Percentiles rank a stretch among this genome's conserved stretches.
These are phyloP conservation scores for Lepus oiostolus DNA, from an alignment of 2,797 vertebrate genomes.

Conservation along the genomic window DNA sequence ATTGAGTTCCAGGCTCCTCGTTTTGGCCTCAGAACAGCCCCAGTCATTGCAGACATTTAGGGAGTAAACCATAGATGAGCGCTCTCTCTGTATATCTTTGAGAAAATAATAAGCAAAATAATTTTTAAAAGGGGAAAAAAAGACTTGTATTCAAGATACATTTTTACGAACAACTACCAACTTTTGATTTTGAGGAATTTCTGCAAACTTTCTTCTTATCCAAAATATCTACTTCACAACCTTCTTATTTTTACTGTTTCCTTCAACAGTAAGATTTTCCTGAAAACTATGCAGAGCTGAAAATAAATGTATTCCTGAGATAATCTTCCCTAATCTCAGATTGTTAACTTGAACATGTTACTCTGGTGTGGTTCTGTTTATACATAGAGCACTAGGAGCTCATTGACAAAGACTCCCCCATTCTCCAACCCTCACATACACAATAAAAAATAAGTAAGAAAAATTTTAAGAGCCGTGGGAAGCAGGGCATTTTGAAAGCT, in stretches of 20 bases:
- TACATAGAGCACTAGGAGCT: slow-evolving; percentile 31
- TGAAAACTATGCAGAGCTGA: not conserved
- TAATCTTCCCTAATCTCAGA: slow-evolving; percentile 1
- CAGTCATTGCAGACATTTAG: too few relatives aligned
- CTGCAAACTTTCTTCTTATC: slow-evolving; percentile 34
- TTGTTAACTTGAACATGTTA: slow-evolving; percentile 54
- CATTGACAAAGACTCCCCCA: not conserved
- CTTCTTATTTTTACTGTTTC: not conserved
- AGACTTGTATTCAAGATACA: not conserved
- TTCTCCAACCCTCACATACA: not conserved
- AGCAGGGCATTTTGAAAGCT: not conserved
- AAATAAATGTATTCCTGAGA: slow-evolving; percentile 37
- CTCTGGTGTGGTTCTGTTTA: not conserved
- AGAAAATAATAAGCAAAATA: too few relatives aligned
- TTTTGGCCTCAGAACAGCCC: too few relatives aligned
- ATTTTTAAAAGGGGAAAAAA: too few relatives aligned
- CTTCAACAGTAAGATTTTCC: not conserved
- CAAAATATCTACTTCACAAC: not conserved
- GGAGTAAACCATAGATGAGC: too few relatives aligned
- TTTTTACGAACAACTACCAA: slow-evolving; percentile 46
- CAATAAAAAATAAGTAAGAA: not conserved
- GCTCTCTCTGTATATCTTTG: too few relatives aligned
- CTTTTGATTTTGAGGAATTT: slow-evolving; percentile 31
- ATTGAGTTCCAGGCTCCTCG: too few relatives aligned
- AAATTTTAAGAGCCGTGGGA: not conserved